Evolutionary conservation across 2,888 invertebrate genomes (phyloP), one percentile per base, ranked within the genome.

Genomic region (Hyles lineata): DNA sequence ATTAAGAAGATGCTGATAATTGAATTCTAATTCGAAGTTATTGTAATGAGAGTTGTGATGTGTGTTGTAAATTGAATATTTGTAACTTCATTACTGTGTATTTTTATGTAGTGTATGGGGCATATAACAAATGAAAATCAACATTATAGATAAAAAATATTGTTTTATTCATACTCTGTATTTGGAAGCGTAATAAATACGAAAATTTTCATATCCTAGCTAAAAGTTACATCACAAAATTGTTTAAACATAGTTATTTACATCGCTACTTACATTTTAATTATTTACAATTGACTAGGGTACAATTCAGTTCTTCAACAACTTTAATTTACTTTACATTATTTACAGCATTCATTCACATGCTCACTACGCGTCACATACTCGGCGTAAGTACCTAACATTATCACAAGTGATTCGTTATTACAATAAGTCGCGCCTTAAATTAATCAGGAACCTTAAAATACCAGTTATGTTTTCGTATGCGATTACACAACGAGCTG

Each of bases 181-280:
- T 90, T 93, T 91, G 92, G 93, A 94, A 94, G 94, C 94, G 93
- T 94, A 94, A 94, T 94, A 94, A 94, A 94, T 94, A 94, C 93
- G 92, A 90, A 90, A 89, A 88, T 85, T 87, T 92, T 90, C 85
- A 88, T 90, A 89, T 87, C 89, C 92, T 93, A 94, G 84, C 90
- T 94, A 93, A 91, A 89, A 87, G 88, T 90, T 92, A 94, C 92
- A 94, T 94, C 94, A 94, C 94, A 94, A 92, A 87, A 90, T 92
- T 90, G 91, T 91, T 87, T 89, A 90, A 87, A 72, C 63, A 62
- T 70, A 71, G 21, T 15, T 73, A 73, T 71, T 71, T 74, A 71
- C 69, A 72, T 60, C 21, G 35, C 72, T 85, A 87, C 84, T 87
- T 87, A 87, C 70, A 81, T 81, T 78, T 85, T 85, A 88, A 78